Evolutionary conservation across 37 sponge, comb jelly and placozoan species (phyloP).

Genomic region (Cliona cf. orientalis): DNA sequence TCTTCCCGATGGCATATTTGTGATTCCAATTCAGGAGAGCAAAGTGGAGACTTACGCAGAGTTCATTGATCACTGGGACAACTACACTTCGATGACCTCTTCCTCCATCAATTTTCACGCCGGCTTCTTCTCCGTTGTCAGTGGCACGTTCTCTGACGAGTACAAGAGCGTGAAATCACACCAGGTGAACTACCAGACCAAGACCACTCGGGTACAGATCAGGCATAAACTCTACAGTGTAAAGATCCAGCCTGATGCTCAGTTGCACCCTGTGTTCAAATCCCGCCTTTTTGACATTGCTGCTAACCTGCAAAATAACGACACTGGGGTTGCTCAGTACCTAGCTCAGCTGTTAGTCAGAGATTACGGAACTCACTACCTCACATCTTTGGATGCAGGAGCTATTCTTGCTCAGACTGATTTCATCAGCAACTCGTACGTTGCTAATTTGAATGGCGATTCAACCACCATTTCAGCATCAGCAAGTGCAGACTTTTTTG

Average conservation of each 20-base stretch:
- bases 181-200: conserved; percentile 35
- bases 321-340: conserved; percentile 56
- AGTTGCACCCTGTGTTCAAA: conserved; percentile 56
- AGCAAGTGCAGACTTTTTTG: conserved; percentile 65
- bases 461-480: conserved; percentile 27
- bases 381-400: conserved; percentile 67
- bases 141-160: conserved; percentile 65
- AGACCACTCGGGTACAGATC: conserved; percentile 59
- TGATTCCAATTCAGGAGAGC: conserved; percentile 64
- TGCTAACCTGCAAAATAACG: conserved; percentile 66
- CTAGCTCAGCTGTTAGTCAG: conserved; percentile 67
- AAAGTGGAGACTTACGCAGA: conserved; percentile 47
- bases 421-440: background rate
- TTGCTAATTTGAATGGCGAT: background rate
- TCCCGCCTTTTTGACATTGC: conserved; percentile 73
- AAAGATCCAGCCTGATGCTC: conserved; percentile 44
- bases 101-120: conserved; percentile 54
- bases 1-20: conserved; percentile 52
- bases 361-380: conserved; percentile 81
- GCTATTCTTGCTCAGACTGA: conserved; percentile 65
- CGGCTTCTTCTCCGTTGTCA: conserved; percentile 39
- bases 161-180: conserved; percentile 50
- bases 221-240: conserved; percentile 51
- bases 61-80: conserved; percentile 60
- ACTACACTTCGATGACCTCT: conserved; percentile 61